Evolutionary conservation across 2,888 invertebrate species (phyloP), one percentile per base, ranked within the genome.

Genomic region (Osmoderma eremita): DNA sequence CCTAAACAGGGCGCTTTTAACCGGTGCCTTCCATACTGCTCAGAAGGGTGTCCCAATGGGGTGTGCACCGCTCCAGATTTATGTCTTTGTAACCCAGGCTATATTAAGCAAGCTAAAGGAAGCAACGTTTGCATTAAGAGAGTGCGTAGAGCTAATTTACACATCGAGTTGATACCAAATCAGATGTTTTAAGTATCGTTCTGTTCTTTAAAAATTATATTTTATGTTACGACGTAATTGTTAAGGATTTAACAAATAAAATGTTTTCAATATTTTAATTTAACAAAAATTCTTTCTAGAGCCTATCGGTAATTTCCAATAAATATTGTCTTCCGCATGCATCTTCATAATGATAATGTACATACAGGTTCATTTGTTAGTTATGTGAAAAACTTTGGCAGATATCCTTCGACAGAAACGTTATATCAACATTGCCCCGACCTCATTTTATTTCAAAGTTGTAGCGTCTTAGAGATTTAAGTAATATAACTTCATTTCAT

Each of bases 21-120:
- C 20, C 82, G 81, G 67, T 87, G 87, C 72, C 77, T 84, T 6
- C 83, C 86, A 2, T 81, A 86, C 70, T 92, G 92, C 73, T 84
- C 86, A 0, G 86, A 86, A n/a, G 91, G 91, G 0, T 93, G 93
- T 73, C 84, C 84, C 6, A 92, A 92, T 75, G 93, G 92, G 0
- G 84, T 85, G 17, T 93, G 93, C 73, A 87, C 90, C 0, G 87
- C 87, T 0, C 92, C 92, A 0, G 89, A 91, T 79, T 86, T 89
- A 75, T 93, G 93, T 76, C 84, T 90, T 67, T 93, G 93, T 75
- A 88, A 89, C 73, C 84, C 85, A 0, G 92, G 92, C 0, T 92
- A 84, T 77, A 79, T 83, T 63, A 90, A 89, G 73, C 88, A 90
- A 74, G 84, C 86, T 0, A 90, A 89, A 74, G 88, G 88, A 1